These are phyloP conservation scores for Ceratina calcarata DNA, from an alignment of 1,140 invertebrate species.

Conservation along the genomic window DNA sequence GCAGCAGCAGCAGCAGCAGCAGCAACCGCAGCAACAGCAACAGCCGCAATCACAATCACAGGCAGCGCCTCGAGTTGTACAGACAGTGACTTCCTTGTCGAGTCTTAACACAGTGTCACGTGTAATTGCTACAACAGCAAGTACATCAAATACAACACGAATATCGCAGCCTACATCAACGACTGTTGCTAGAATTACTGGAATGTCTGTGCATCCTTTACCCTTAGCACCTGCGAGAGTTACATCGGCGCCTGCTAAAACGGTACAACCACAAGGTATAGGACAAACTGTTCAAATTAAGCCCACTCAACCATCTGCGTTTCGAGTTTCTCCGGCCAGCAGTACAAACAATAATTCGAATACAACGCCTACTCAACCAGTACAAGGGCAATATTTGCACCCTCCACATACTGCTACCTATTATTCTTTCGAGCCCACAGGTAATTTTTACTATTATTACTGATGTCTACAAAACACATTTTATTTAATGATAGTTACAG, in stretches of 20 bases:
- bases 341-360: slow-evolving; percentile 56
- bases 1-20: slow-evolving; percentile 31
- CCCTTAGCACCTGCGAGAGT: slow-evolving; percentile 72
- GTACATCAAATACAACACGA: slow-evolving; percentile 68
- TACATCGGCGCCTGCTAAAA: slow-evolving; percentile 65
- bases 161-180: slow-evolving; percentile 72
- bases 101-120: slow-evolving; percentile 73
- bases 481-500: slow-evolving; percentile 51
- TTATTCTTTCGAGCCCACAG: slow-evolving; percentile 74
- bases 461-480: not conserved
- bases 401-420: slow-evolving; percentile 73
- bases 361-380: slow-evolving; percentile 62
- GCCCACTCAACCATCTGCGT: slow-evolving; percentile 64
- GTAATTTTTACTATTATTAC: slow-evolving; percentile 49
- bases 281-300: slow-evolving; percentile 71
- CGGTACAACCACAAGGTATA: slow-evolving; percentile 66
- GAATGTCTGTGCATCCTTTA: slow-evolving; percentile 76
- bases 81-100: slow-evolving; percentile 75
- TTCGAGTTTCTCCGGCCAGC: slow-evolving; percentile 64
- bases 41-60: slow-evolving; percentile 60
- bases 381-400: slow-evolving; percentile 73
- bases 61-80: slow-evolving; percentile 70
- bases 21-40: slow-evolving; percentile 48
- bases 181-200: slow-evolving; percentile 73
- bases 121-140: slow-evolving; percentile 74